Evolutionary conservation across 2,797 vertebrate genomes (phyloP).

Genomic region (Mormyrus proboscirostris): DNA sequence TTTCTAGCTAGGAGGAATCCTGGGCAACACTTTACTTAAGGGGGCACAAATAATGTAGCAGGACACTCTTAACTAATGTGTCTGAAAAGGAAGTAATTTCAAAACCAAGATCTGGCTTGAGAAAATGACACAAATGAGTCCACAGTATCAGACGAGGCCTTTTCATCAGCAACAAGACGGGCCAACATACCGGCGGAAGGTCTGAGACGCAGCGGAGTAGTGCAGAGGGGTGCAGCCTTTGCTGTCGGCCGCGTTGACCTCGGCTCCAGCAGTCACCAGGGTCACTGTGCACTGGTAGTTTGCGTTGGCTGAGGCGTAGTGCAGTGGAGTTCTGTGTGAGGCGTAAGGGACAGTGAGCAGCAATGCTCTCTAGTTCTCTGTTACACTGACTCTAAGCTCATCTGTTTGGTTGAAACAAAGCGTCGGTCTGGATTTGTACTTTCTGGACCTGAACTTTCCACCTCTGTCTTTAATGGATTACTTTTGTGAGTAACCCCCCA

Average conservation of each 20-base stretch:
- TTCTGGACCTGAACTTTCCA: not conserved
- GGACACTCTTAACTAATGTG: not conserved
- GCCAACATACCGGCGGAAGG: constrained; percentile 76
- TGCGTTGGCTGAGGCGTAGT: constrained; percentile 91
- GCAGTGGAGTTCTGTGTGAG: constrained; percentile 76
- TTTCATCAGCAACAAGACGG: constrained; percentile 31
- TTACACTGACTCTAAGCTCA: not conserved
- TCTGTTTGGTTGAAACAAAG: not conserved
- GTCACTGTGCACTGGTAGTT: constrained; percentile 92
- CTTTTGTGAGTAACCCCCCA: not conserved
- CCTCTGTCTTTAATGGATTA: not conserved
- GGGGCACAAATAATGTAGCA: not conserved
- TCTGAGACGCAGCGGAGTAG: constrained; percentile 89
- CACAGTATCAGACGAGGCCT: not conserved
- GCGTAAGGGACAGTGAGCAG: not conserved
- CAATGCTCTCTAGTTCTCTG: not conserved
- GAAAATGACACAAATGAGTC: not conserved
- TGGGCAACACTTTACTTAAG: not conserved
- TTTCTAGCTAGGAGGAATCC: not conserved
- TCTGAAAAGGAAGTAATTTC: not conserved
- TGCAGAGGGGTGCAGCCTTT: constrained; percentile 89
- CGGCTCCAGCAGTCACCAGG: constrained; percentile 81
- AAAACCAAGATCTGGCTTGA: not conserved
- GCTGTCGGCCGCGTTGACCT: constrained; percentile 81
- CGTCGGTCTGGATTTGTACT: not conserved